Evolutionary conservation across 2,797 vertebrate genomes (phyloP), one percentile per base, ranked within the genome.

Genomic region (Atherinosoma microstoma): DNA sequence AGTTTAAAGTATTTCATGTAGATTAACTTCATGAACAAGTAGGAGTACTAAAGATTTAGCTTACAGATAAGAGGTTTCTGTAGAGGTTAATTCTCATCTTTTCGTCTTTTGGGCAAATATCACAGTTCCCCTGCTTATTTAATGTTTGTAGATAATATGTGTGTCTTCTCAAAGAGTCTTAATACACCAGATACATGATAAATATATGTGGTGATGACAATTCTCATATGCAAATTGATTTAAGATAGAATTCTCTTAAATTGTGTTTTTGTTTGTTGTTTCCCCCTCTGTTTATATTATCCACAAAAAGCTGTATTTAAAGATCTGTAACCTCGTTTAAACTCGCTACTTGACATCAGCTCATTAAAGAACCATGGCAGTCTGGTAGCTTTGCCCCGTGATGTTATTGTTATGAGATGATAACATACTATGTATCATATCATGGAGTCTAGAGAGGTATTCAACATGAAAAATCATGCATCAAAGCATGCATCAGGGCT

Each of bases 1-100:
- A 38, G 24, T 83, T 78, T 9, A 66, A 66, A 74, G 35, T 88
- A 86, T 91, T 92, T 90, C 64, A 73, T 82, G 70, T 59, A 80
- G 49, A 76, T 73, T 61, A 73, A 40, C 38, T 70, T 78, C 22
- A 65, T 67, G 18, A 61, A 58, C 15, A 59, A 71, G 8, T 71
- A 60, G 27, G 1, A 57, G 36, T 64, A 64, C 35, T 83, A 29
- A 69, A 77, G 15, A 57, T 67, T 68, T 42, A 35, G 42, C n/a
- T 67, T 27, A 35, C 16, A 9, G 24, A 6, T 62, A 35, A 58
- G 3, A 58, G 7, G 20, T 77, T 75, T 73, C 78, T 76, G 13
- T 35, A 58, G 35, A 67, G 51, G 20, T 40, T 15, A 22, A 35
- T 54, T 66, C 68, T 70, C 10, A 30, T 66, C 16, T 51, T 10